Evolutionary conservation across 2,113 vertebrate genomes (phyloP).

Genomic region (Tachysurus fulvidraco): DNA sequence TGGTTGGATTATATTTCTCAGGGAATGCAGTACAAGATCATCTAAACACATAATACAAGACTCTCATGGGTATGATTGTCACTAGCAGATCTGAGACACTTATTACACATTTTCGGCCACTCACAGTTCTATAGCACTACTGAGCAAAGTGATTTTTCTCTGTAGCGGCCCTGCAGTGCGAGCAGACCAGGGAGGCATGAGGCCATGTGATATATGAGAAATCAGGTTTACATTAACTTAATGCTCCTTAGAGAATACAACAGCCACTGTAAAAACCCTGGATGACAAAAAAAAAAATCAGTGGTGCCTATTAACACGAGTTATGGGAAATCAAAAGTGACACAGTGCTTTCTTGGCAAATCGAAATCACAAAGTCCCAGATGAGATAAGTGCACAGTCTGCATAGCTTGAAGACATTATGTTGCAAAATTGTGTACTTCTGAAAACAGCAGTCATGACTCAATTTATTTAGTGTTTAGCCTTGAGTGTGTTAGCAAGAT

Average conservation of each 20-base stretch:
- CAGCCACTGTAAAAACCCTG: slow-evolving; percentile 56
- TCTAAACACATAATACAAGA: slow-evolving; percentile 29
- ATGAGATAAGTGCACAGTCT: slow-evolving; percentile 45
- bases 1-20: slow-evolving; percentile 14
- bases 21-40: slow-evolving; percentile 26
- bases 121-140: neutral
- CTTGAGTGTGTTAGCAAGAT: slow-evolving; percentile 4
- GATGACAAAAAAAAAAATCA: slow-evolving; percentile 64
- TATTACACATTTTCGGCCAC: slow-evolving; percentile 24
- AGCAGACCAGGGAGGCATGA: neutral
- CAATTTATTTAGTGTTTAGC: slow-evolving; percentile 24
- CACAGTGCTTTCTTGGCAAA: slow-evolving; percentile 60
- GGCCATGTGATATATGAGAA: slow-evolving; percentile 46
- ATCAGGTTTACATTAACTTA: slow-evolving; percentile 59
- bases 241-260: slow-evolving; percentile 39
- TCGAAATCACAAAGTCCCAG: slow-evolving; percentile 50
- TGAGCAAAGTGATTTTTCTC: slow-evolving; percentile 20
- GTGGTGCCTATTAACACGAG: slow-evolving; percentile 62
- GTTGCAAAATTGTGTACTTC: neutral
- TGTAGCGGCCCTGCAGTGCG: neutral
- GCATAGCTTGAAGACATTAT: neutral
- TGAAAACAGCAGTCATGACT: slow-evolving; percentile 8
- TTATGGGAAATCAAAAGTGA: slow-evolving; percentile 68
- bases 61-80: slow-evolving; percentile 1
- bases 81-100: slow-evolving; percentile 29